phyloP scores from a whole-genome alignment of 2,797 vertebrate genomes.

The Tragelaphus oryx region DNA sequence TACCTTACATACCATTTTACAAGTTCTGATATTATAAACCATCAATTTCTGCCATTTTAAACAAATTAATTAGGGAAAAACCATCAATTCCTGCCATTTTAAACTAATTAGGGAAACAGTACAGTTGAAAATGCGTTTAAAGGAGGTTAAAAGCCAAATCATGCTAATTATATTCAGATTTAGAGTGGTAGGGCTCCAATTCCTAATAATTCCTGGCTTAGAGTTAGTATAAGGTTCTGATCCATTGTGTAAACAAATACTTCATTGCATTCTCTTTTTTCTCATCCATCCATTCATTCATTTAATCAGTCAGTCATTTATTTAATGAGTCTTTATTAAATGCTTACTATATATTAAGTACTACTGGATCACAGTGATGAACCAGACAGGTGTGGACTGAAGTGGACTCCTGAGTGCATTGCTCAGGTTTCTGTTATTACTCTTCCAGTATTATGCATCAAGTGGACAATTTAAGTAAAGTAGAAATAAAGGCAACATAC shows the following conservation, averaged over 20 bases:
- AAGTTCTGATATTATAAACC: background rate
- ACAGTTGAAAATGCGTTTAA: background rate
- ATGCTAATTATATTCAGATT: background rate
- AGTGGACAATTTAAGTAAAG: constrained; percentile 23
- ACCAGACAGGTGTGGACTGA: background rate
- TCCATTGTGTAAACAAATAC: background rate
- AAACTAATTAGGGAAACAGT: background rate
- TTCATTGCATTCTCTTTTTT: background rate
- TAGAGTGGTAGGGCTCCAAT: background rate
- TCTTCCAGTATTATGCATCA: background rate
- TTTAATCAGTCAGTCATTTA: background rate
- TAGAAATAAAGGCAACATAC: constrained; percentile 49
- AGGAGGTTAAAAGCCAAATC: constrained; percentile 6
- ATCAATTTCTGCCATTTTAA: background rate
- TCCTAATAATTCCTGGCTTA: background rate
- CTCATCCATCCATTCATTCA: background rate
- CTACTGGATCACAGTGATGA: background rate
- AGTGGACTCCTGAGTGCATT: background rate
- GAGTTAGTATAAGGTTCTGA: background rate
- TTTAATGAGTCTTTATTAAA: background rate
- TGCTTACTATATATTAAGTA: background rate
- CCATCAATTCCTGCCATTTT: background rate
- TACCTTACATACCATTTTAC: background rate
- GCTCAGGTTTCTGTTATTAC: background rate
- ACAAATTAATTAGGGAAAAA: constrained; percentile 3